Base-by-base conservation (phyloP, 2,888 invertebrate genomes). In the Oxyteleia sp. region DNA sequence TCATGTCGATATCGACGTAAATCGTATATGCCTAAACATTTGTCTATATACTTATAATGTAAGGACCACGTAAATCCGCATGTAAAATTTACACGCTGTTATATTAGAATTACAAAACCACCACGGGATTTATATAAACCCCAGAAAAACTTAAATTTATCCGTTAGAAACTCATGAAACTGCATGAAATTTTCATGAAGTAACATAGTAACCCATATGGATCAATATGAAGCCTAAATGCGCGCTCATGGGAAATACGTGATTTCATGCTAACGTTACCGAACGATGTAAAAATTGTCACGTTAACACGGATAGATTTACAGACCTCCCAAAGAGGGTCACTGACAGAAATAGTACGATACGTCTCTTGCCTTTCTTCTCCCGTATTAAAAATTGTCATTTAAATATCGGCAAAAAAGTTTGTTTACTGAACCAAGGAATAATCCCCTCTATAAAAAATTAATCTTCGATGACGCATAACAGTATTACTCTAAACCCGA, bases 171-270 rank as follows among this genome's bases (percentile, higher is more conserved):
- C 13, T 47, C 45, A 35, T 23, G 16, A 66, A 66, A 57, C 18
- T 32, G 35, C 41, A 57, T 75, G 43, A 49, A 57, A 57, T 66
- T 75, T 75, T 66, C 75, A 66, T 59, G 41, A 66, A 66, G 15
- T 49, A 57, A 55, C 38, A 49, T 32, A 26, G 45, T 23, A 49
- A 45, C 63, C 63, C 53, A 59, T 43, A 41, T 49, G 75, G 53
- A 75, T 76, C 59, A 47, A 76, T 76, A 75, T 57, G 43, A 15
- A 61, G 61, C 51, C 32, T n/a, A 55, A 71, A 57, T 38, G 43
- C 10, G 1, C 41, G 11, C 66, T 55, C 59, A 41, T 51, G 72
- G 63, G 45, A 35, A 64, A 35, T 57, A 72, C 51, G 16, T 26
- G 47, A 66, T 66, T 26, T 23, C 26, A 4, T 29, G 18, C 45